Base-by-base conservation (phyloP, 2,888 invertebrate genomes). In the Timema cristinae region DNA sequence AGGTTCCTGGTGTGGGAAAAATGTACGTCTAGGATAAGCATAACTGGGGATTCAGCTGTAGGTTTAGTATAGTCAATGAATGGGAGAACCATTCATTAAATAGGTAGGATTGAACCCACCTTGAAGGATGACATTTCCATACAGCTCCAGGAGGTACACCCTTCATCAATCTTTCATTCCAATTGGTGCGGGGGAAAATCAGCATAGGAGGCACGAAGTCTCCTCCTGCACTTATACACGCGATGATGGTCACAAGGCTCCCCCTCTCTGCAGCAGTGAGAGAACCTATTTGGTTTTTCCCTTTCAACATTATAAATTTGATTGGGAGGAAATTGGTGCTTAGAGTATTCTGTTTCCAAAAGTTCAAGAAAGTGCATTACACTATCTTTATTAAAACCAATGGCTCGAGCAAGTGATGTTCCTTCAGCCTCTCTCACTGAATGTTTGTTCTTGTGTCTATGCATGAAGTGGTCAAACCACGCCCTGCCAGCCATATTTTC, bases 291-390 rank as follows among this genome's bases (percentile, higher is more conserved):
- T 69, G 63, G n/a, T 10, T 61, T 48, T 7, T 56, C 68, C 48
- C 71, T 70, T 15, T 74, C 73, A 7, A 72, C 70, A 50, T 73
- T 75, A 52, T 63, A 74, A 51, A 68, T 15, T 10, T 66, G 54
- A 47, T 50, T 49, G 47, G 69, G 15, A 56, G 71, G 11, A 15
- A 49, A 67, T 4, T 61, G 50, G 1, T 59, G 51, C 5, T 13
- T 63, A 48, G 63, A 63, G 32, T 63, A 63, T 63, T 63, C 32
- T 2, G 49, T 10, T 49, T 49, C 63, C 15, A 50, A 63, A 63
- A 63, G n/a, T 48, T 71, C 71, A 49, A 71, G 66, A 54, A n/a
- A 66, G 32, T 50, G 51, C 11, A 66, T 52, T 4, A 71, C 67
- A 66, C 47, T 7, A 49, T 67, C 67, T 52, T 47, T 66, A 10